Base-by-base conservation (phyloP, 1,140 invertebrate genomes). In the Scaptodrosophila lebanonensis region DNA sequence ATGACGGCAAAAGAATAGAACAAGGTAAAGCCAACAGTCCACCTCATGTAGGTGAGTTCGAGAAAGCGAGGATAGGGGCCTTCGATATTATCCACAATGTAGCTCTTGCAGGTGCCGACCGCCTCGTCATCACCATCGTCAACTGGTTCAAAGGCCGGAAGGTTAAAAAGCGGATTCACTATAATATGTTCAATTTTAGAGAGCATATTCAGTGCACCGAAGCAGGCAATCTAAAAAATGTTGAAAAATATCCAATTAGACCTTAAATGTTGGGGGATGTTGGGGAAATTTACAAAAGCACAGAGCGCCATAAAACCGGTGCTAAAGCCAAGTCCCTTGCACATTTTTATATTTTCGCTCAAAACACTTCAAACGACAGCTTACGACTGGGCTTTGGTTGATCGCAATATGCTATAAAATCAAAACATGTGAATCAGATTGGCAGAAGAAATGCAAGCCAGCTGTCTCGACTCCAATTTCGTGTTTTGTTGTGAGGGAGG, bases 21-120 rank as follows among this genome's bases (percentile, higher is more conserved):
- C 36, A 73, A 50, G 18, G 67, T 66, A 12, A 73, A n/a, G 6
- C 70, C 63, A 22, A 73, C 22, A 0, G 58, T 56, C 69, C 69
- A 73, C 15, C 66, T 69, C 32, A 71, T 60, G n/a, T 59, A 66
- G 47, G 60, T 56, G 1, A 73, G 43, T 18, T 70, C 67, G 42
- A 63, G 33, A 53, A 57, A 58, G 9, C 56, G 62, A 1, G 66
- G 39, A 43, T 65, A 56, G 7, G 44, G 25, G 11, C 11, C 30
- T n/a, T 56, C 15, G 13, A 11, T 25, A 17, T 17, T 29, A 6
- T 58, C 45, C 32, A 69, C 43, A 20, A 65, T 56, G 30, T 53
- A 47, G 0, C 33, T 40, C 3, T 63, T 29, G 17, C 68, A 72
- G 35, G n/a, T n/a, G n/a, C n/a, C n/a, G n/a, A n/a, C n/a, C n/a